phyloP scores from a whole-genome alignment of 2,888 invertebrate species.

The Sicus ferrugineus region DNA sequence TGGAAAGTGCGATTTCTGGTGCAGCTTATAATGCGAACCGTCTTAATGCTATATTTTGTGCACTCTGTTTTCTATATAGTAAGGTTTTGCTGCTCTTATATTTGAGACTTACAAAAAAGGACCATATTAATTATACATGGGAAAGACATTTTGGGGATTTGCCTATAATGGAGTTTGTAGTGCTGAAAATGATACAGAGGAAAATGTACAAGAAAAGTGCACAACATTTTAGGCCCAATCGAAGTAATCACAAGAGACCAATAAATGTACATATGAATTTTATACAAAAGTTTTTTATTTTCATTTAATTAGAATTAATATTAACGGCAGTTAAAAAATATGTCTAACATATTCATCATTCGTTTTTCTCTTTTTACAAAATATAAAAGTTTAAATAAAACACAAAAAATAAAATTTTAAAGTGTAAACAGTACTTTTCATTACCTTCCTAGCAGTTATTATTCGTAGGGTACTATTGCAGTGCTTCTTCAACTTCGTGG shows the following conservation, averaged over 20 bases:
- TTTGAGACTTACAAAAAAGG: no score
- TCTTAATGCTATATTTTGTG: no score
- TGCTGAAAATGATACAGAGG: not conserved
- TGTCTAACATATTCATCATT: conserved; percentile 47
- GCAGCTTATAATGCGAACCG: no score
- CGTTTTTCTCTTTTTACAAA: conserved; percentile 33
- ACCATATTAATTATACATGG: no score
- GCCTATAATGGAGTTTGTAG: no score
- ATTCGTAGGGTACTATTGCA: not conserved
- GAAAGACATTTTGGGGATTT: no score
- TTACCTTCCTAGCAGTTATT: conserved; percentile 10
- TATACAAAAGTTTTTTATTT: conserved; percentile 47
- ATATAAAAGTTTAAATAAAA: conserved; percentile 34
- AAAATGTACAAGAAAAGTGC: not conserved
- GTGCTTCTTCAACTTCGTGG: not conserved
- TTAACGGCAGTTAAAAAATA: conserved; percentile 49
- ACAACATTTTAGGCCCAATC: not conserved
- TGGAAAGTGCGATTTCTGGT: no score
- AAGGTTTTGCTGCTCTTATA: no score
- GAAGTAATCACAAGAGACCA: not conserved
- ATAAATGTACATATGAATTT: conserved; percentile 22
- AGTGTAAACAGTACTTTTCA: conserved; percentile 13
- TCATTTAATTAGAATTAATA: conserved; percentile 52
- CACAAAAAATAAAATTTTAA: conserved; percentile 30
- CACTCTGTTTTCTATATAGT: no score